A percentile compares a stretch with the other conserved stretches of the same genome.
Evolutionary conservation across 2,888 invertebrate species (phyloP).

Genomic region (Harpalus rufipes): DNA sequence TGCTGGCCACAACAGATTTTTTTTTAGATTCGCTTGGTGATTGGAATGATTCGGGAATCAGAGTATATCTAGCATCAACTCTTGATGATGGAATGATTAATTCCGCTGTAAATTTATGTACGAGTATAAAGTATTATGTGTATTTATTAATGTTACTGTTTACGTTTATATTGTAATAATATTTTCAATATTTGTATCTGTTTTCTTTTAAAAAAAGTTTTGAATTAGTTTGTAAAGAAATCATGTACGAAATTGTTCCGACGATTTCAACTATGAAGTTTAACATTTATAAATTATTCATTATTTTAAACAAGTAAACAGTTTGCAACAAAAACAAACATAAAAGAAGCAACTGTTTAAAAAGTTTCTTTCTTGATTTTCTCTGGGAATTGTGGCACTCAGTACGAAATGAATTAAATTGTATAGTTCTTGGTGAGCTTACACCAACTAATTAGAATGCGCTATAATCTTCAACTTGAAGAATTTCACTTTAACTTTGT

Average conservation of each 20-base stretch:
- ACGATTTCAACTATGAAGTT: conserved; percentile 23
- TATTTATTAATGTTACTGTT: too few relatives aligned
- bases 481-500: conserved; percentile 62
- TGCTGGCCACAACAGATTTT: too few relatives aligned
- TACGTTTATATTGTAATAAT: too few relatives aligned
- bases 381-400: conserved; percentile 56
- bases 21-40: too few relatives aligned
- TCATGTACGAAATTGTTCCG: conserved; percentile 13
- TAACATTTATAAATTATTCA: conserved; percentile 50
- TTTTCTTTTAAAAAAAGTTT: not conserved
- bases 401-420: conserved; percentile 60
- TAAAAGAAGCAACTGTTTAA: conserved; percentile 54
- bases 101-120: too few relatives aligned
- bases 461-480: conserved; percentile 56
- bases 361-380: conserved; percentile 57
- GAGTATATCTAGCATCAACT: too few relatives aligned
- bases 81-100: too few relatives aligned
- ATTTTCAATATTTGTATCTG: too few relatives aligned
- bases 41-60: too few relatives aligned
- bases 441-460: conserved; percentile 60
- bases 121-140: too few relatives aligned
- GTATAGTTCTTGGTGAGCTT: conserved; percentile 53
- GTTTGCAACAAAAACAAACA: conserved; percentile 56
- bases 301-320: conserved; percentile 52
- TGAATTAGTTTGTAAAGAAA: conserved; percentile 3